Conservation (phyloP, 2,113 vertebrate genomes). For the Bujurquina vittata region DNA sequence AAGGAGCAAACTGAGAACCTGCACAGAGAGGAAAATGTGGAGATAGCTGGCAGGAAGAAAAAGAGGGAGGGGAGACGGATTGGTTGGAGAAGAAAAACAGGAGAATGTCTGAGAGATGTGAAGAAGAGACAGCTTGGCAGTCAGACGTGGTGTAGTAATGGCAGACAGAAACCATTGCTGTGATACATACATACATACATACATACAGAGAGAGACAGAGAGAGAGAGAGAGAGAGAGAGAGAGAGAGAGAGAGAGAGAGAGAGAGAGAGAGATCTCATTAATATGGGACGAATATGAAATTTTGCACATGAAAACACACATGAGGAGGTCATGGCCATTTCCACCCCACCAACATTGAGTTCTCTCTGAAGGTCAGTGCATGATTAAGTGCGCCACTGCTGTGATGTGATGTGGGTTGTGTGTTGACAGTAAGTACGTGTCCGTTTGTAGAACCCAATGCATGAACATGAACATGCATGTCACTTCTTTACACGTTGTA, state of each 20-base stretch:
- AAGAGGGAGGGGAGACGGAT: conserved; percentile 39
- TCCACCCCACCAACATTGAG: conserved; percentile 46
- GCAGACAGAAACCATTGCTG: conserved; percentile 34
- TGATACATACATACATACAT: too few species aligned
- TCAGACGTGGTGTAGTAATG: conserved; percentile 54
- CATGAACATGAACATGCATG: conserved; percentile 35
- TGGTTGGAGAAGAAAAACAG: conserved; percentile 25
- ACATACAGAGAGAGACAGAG: too few species aligned
- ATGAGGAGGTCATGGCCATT: conserved; percentile 50
- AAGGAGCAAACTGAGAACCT: conserved; percentile 22
- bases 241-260: too few species aligned
- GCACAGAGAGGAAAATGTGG: conserved; percentile 29
- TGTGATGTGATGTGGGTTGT: neutral
- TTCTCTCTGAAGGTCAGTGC: conserved; percentile 69
- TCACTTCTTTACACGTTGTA: conserved; percentile 35
- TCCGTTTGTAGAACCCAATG: conserved; percentile 7
- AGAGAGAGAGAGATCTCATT: too few species aligned
- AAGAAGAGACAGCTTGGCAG: conserved; percentile 33
- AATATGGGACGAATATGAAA: neutral
- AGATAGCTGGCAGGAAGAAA: conserved; percentile 43
- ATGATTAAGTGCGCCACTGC: conserved; percentile 52
- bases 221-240: too few species aligned
- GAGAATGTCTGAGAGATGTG: conserved; percentile 28
- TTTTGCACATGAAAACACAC: conserved; percentile 26
- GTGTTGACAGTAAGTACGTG: conserved; percentile 51